phyloP scores from a whole-genome alignment of 2,888 invertebrate genomes.

The Creontiades dilutus region DNA sequence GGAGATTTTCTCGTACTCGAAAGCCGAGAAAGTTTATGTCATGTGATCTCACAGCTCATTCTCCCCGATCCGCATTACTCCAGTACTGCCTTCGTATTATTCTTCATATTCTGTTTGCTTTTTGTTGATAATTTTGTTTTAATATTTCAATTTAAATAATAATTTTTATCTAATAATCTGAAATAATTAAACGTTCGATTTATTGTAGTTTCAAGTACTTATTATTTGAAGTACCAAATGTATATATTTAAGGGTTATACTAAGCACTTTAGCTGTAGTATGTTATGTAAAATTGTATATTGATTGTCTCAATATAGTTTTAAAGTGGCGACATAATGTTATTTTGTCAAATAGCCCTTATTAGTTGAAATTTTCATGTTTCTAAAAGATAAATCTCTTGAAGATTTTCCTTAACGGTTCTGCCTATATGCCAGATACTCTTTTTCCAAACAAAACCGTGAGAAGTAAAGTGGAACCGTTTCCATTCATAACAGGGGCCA shows the following conservation, averaged over 20 bases:
- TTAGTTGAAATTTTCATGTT: too few relatives aligned
- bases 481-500: too few relatives aligned
- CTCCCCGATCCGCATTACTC: neutral
- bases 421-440: too few relatives aligned
- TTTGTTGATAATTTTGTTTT: neutral
- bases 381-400: too few relatives aligned
- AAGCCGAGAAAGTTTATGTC: constrained; percentile 97
- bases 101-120: neutral
- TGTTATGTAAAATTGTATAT: neutral
- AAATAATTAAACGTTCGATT: too few relatives aligned
- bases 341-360: too few relatives aligned
- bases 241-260: neutral
- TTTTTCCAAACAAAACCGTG: too few relatives aligned
- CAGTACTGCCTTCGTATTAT: neutral
- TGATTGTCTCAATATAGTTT: neutral
- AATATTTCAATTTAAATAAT: neutral
- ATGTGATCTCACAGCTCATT: constrained; percentile 84
- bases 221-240: neutral
- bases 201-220: too few relatives aligned
- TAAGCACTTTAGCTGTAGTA: neutral
- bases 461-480: too few relatives aligned
- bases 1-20: constrained; percentile 92
- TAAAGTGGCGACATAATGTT: neutral
- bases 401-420: too few relatives aligned
- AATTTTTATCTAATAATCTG: neutral